Base-by-base conservation (phyloP, 2,797 vertebrate genomes). In the Urocyon cinereoargenteus region DNA sequence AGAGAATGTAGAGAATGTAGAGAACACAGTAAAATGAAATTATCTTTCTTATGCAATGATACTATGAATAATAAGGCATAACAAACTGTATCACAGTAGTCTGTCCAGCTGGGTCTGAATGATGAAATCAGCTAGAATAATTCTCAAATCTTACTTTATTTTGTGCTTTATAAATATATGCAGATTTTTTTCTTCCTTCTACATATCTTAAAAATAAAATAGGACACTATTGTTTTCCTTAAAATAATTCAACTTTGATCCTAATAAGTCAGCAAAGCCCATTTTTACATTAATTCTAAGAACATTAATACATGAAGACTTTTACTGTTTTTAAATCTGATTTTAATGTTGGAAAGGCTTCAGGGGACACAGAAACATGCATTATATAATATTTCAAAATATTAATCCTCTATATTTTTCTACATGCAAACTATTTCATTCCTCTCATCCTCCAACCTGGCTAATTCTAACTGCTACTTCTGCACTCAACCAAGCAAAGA, bases 291-390 rank as follows among this genome's bases (percentile, higher is more conserved):
- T 66, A 86, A 77, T 90, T 86, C 86, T 40, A 88, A 90, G 19
- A 94, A 61, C 28, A 92, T 68, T 68, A 79, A 62, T 26, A 66
- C 2, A 51, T 36, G n/a, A 59, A 22, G 55, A 36, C 78, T 70
- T 94, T 94, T 61, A 55, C 73, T 77, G 53, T 84, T 95, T 85
- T 14, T n/a, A 86, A 91, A 68, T 55, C 55, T 66, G n/a, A 66
- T 84, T 93, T 86, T 78, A 91, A 66, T 36, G 31, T 79, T 93
- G 15, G 5, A 73, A 93, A 93, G 14, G 2, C 55, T 90, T 73
- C 49, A 28, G 26, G 26, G 51, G 2, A 83, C 2, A 90, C 36
- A 77, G n/a, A 90, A 93, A 78, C 2, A 66, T 21, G 24, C 9
- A n/a, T 73, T 94, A 66, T 15, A 15, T 64, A 55, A 68, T 62